phyloP scores from a whole-genome alignment of 2,113 vertebrate species.

The Thalassarche chlororhynchos region DNA sequence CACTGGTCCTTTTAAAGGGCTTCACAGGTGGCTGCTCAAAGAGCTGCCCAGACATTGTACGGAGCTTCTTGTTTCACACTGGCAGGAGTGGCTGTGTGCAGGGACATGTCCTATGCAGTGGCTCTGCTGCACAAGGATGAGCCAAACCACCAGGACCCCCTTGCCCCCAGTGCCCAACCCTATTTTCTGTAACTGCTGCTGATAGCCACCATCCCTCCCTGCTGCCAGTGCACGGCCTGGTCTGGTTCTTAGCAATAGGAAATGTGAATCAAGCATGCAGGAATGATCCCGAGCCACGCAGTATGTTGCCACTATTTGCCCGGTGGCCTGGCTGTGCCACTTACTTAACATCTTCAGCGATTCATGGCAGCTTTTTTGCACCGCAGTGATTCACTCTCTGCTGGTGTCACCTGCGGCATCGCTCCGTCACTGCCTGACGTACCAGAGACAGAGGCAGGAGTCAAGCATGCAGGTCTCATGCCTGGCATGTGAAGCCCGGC shows the following conservation, averaged over 20 bases:
- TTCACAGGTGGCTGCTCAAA: neutral
- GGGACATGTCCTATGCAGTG: rapidly evolving
- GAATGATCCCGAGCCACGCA: neutral
- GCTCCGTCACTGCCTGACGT: neutral
- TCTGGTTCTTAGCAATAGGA: neutral
- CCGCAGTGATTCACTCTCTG: neutral
- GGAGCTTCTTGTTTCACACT: neutral
- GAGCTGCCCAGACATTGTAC: neutral
- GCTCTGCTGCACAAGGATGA: neutral
- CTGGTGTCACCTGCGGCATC: neutral
- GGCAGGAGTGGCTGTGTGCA: neutral
- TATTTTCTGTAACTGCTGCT: neutral
- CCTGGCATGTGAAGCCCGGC: neutral
- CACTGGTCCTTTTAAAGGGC: neutral
- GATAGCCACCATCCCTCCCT: neutral
- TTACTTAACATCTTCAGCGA: neutral
- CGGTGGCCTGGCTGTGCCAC: neutral
- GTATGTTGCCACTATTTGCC: neutral
- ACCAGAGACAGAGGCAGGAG: neutral
- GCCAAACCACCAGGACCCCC: rapidly evolving
- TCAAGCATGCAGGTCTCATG: neutral
- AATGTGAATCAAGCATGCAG: neutral
- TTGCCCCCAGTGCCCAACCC: rapidly evolving
- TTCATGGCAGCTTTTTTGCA: neutral
- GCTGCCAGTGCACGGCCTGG: neutral